Conservation (phyloP, 2,888 invertebrate species). For the Chrysolina oricalcia region DNA sequence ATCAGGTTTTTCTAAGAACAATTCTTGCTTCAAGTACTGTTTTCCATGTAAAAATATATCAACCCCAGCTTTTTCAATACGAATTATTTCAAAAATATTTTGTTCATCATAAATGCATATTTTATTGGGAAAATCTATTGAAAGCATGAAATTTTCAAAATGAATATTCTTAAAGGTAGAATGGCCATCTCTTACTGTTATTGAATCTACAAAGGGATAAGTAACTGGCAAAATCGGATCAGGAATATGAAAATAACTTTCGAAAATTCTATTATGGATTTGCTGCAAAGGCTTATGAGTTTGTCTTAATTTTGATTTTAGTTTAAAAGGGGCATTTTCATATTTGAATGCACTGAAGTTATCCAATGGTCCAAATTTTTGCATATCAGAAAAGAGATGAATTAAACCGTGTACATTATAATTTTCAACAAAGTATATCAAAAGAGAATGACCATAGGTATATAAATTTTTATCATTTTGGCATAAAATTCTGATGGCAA, state of each 20-base stretch:
- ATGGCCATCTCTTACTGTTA: too few species aligned
- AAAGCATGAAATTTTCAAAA: slow-evolving; percentile 19
- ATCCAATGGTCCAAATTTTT: slow-evolving; percentile 48
- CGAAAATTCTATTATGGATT: slow-evolving; percentile 22
- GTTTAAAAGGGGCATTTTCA: slow-evolving; percentile 48
- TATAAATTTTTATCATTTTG: slow-evolving; percentile 9
- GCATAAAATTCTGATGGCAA: slow-evolving; percentile 33
- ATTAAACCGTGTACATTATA: slow-evolving; percentile 52
- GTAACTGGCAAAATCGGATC: neutral
- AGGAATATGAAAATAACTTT: slow-evolving; percentile 2
- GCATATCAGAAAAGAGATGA: slow-evolving; percentile 48
- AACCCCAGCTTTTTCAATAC: neutral
- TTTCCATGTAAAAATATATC: slow-evolving; percentile 24
- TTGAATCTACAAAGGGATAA: neutral
- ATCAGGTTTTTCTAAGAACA: slow-evolving; percentile 21
- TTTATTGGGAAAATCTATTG: slow-evolving; percentile 3
- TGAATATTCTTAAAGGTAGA: slow-evolving; percentile 14
- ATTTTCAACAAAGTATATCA: slow-evolving; percentile 26
- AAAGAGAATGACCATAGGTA: neutral
- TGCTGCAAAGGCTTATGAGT: slow-evolving; percentile 39
- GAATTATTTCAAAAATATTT: too few species aligned
- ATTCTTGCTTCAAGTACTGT: neutral
- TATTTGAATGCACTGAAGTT: slow-evolving; percentile 49
- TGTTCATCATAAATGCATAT: slow-evolving; percentile 16
- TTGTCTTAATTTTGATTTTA: slow-evolving; percentile 38